phyloP scores from a whole-genome alignment of 2,113 vertebrate genomes.

The Fregetta grallaria region DNA sequence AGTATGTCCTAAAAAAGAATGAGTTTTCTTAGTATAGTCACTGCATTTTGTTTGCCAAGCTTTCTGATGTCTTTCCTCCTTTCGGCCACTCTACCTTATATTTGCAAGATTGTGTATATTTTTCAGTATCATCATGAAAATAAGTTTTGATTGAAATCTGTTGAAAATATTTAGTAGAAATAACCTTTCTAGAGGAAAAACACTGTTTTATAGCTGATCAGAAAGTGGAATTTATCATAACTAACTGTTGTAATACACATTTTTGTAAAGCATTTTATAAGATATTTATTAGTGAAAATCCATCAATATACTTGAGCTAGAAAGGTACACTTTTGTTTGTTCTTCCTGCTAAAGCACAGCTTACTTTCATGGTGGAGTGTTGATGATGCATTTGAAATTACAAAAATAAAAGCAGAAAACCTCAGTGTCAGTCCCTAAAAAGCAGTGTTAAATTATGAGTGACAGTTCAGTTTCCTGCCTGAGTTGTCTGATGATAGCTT shows the following conservation, averaged over 20 bases:
- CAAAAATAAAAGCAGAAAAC: background rate
- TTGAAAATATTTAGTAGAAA: background rate
- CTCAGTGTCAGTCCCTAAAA: background rate
- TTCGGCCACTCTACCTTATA: background rate
- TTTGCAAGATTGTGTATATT: background rate
- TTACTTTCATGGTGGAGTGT: background rate
- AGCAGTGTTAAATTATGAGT: background rate
- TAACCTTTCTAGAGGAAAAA: background rate
- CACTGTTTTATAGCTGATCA: background rate
- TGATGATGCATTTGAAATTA: background rate
- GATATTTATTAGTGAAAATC: background rate
- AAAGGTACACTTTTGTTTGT: background rate
- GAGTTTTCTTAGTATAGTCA: background rate
- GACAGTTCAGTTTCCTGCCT: background rate
- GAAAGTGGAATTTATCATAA: background rate
- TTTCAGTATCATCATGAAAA: background rate
- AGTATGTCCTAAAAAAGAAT: background rate
- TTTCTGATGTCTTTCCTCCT: background rate
- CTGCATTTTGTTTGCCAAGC: background rate
- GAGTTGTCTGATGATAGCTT: background rate
- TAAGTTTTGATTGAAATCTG: background rate
- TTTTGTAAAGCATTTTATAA: background rate
- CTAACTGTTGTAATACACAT: background rate
- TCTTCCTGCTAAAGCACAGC: background rate
- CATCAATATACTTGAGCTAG: background rate